phyloP scores from a whole-genome alignment of 2,888 invertebrate genomes.

The Pyrrhia umbra region DNA sequence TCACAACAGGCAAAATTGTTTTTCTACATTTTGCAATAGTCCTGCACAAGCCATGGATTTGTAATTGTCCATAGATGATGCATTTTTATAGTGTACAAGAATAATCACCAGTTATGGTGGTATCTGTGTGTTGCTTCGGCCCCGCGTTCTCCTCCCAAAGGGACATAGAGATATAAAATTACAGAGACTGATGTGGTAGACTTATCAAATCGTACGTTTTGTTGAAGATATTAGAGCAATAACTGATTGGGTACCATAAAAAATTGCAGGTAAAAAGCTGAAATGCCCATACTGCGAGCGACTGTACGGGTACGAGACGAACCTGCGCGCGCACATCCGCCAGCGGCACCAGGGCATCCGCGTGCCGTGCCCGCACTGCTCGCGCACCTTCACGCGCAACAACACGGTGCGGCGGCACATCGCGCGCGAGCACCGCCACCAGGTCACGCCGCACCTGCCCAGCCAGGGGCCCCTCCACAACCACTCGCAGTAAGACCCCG shows the following conservation, averaged over 20 bases:
- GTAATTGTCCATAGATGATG: no score
- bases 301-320: slow-evolving; percentile 97
- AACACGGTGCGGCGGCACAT: slow-evolving; percentile 97
- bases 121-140: no score
- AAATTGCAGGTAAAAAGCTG: slow-evolving; percentile 95
- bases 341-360: slow-evolving; percentile 98
- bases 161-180: no score
- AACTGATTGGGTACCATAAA: background rate
- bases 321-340: slow-evolving; percentile 96
- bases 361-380: slow-evolving; percentile 97
- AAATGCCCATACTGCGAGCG: slow-evolving; percentile 98
- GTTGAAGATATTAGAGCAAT: no score
- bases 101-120: no score
- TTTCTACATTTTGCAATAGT: no score
- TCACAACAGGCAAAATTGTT: no score
- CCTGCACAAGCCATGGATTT: no score
- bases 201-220: no score
- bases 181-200: no score
- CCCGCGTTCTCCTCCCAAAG: no score
- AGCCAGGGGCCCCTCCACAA: slow-evolving; percentile 90
- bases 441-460: slow-evolving; percentile 92
- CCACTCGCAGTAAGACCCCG: slow-evolving; percentile 90
- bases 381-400: slow-evolving; percentile 97
- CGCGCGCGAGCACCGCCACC: slow-evolving; percentile 96
- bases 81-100: no score